Evolutionary conservation across 2,797 vertebrate species (phyloP).

Genomic region (Eutrigla gurnardus): DNA sequence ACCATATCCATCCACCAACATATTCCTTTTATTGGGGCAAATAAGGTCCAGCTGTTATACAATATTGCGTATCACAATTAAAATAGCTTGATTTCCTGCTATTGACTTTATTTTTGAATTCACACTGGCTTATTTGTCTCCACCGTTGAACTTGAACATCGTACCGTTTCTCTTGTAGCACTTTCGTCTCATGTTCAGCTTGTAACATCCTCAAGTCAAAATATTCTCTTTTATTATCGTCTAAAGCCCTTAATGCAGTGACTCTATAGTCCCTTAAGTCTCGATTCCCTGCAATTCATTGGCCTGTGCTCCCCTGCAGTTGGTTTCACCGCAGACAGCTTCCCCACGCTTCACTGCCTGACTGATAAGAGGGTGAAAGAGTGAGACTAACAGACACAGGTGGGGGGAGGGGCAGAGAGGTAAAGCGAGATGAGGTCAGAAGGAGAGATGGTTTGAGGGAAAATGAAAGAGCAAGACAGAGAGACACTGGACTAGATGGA

Average conservation of each 20-base stretch:
- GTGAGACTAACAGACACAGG: constrained; percentile 21
- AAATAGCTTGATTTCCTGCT: neutral
- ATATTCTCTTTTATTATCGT: constrained; percentile 48
- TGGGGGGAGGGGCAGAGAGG: constrained; percentile 7
- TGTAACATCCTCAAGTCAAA: constrained; percentile 19
- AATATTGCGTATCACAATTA: neutral
- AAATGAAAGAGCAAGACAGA: constrained; percentile 40
- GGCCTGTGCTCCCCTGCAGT: constrained; percentile 31
- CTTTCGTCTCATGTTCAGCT: neutral
- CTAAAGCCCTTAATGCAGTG: constrained; percentile 47
- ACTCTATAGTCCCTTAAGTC: constrained; percentile 41
- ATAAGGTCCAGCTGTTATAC: neutral
- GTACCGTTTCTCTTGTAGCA: neutral
- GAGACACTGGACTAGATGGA: constrained; percentile 18
- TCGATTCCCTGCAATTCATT: constrained; percentile 34
- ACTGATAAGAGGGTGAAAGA: constrained; percentile 55
- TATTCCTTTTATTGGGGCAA: neutral
- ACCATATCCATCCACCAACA: neutral
- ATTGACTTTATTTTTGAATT: neutral
- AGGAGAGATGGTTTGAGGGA: constrained; percentile 5
- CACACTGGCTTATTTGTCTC: neutral
- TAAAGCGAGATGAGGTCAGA: constrained; percentile 10
- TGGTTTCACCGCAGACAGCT: constrained; percentile 49
- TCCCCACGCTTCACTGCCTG: constrained; percentile 57
- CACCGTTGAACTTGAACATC: neutral